Evolutionary conservation across 2,113 vertebrate species (phyloP).

Genomic region (Oryzias curvinotus): DNA sequence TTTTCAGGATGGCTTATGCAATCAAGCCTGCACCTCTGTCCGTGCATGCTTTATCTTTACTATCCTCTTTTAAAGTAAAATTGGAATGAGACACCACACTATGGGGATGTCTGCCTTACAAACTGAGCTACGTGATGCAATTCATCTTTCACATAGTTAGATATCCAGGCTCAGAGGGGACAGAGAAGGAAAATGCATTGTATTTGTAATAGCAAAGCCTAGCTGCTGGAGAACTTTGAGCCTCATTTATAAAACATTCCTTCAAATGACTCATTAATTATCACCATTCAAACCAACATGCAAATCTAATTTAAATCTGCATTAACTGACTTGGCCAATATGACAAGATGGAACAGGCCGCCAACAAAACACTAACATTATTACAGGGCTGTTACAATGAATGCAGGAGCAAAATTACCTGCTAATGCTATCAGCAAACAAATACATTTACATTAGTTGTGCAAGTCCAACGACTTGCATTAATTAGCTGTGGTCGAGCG

Average conservation of each 20-base stretch:
- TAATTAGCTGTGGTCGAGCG: background rate
- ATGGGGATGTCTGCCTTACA: background rate
- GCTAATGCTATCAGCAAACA: background rate
- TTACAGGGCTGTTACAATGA: background rate
- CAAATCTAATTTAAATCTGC: constrained; percentile 6
- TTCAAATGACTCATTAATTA: constrained; percentile 1
- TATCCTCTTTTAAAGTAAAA: background rate
- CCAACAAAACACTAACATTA: background rate
- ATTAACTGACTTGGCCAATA: background rate
- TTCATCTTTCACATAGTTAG: background rate
- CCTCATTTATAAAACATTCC: background rate
- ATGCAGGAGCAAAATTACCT: background rate
- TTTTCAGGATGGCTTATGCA: too few species aligned
- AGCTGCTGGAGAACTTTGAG: background rate
- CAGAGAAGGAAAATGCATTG: background rate
- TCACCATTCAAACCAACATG: background rate
- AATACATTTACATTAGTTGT: background rate
- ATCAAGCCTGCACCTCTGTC: background rate
- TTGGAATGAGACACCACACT: background rate
- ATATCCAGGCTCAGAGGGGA: background rate
- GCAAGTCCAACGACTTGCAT: background rate
- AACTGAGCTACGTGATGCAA: background rate
- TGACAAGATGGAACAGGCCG: background rate
- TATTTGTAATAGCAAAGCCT: background rate
- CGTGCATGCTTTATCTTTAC: background rate